Evolutionary conservation across 2,797 vertebrate species (phyloP).

Genomic region (Lepilemur ruficaudatus): DNA sequence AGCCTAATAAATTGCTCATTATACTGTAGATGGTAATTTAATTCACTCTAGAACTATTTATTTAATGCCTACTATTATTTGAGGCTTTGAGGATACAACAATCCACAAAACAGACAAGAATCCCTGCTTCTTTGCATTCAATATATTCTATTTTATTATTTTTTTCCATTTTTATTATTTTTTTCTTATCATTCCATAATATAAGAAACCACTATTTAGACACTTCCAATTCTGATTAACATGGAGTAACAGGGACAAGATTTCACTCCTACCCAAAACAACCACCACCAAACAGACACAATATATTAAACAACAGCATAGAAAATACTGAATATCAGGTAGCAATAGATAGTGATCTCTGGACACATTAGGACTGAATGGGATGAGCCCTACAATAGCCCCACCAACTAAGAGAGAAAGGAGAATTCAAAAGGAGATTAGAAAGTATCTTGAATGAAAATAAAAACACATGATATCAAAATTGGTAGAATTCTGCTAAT

Average conservation of each 20-base stretch:
- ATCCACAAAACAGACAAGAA: neutral
- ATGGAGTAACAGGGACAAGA: neutral
- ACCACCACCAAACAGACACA: neutral
- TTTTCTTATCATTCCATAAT: neutral
- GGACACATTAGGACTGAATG: neutral
- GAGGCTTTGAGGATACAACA: neutral
- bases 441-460: neutral
- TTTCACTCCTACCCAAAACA: neutral
- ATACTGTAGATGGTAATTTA: neutral
- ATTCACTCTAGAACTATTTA: neutral
- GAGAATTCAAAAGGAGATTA: neutral
- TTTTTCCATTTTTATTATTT: neutral
- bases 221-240: neutral
- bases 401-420: neutral
- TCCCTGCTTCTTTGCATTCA: neutral
- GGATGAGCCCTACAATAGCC: neutral
- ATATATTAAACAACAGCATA: neutral
- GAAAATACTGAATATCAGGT: neutral
- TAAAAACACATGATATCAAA: neutral
- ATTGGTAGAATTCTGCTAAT: neutral
- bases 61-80: neutral
- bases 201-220: neutral
- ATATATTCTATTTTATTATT: neutral
- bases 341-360: neutral
- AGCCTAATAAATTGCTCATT: neutral